Evolutionary conservation across 1,140 invertebrate species (phyloP), one percentile per base, ranked within the genome.

Genomic region (Cydia strobilella): DNA sequence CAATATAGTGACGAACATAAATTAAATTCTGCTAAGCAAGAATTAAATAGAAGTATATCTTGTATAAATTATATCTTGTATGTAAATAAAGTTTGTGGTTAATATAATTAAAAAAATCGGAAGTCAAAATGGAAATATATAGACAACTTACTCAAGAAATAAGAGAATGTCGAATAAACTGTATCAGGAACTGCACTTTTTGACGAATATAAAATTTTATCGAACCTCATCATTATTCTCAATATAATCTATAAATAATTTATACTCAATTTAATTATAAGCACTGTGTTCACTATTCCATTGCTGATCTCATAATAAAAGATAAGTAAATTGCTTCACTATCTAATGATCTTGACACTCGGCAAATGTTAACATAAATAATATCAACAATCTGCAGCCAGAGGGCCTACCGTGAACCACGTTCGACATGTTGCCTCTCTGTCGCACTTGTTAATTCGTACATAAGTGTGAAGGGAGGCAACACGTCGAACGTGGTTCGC

Each of bases 151-250:
- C 65, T 69, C 20, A 69, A 69, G 35, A 69, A 69, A n/a, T 69
- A 39, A 20, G 65, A 69, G 15, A 69, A 69, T 5, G 65, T 69
- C 12, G 65, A 69, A 35, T 69, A 69, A n/a, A 69, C 65, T n/a
- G 27, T 69, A 5, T 69, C 65, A 18, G 65, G 65, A 15, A 69
- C 65, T 18, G 65, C 65, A 39, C n/a, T 35, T 20, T 42, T 69
- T 10, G 65, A n/a, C 13, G 65, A 35, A 35, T 69, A 69, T 3
- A 69, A 35, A 9, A 69, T 10, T 69, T n/a, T 39, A 35, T 69
- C 65, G 31, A 69, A 39, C 31, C 65, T 31, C 65, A 20, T 69
- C n/a, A 69, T 69, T 69, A 69, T 6, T 35, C 18, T 39, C 65
- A n/a, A 35, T 15, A 6, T 42, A 39, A n/a, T 42, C 6, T 39